These are phyloP conservation scores for Formica aserva DNA, from an alignment of 2,888 invertebrate species.

Conservation along the genomic window DNA sequence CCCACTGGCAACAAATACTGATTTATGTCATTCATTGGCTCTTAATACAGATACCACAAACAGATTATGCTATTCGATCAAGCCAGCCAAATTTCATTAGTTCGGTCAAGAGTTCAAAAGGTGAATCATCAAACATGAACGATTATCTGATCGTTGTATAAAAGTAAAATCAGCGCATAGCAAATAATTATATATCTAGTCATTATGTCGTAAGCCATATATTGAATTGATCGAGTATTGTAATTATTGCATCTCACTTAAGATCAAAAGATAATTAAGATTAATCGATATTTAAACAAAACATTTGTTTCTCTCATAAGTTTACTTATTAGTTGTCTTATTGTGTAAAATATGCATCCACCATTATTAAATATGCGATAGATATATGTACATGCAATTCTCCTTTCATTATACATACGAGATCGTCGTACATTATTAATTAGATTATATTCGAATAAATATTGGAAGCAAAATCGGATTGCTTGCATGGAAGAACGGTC, in stretches of 20 bases:
- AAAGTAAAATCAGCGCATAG: neutral
- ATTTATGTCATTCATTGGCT: constrained; percentile 51
- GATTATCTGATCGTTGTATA: constrained; percentile 19
- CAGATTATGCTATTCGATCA: constrained; percentile 43
- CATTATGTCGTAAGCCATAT: neutral
- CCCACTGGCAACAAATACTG: constrained; percentile 48
- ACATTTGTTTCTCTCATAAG: neutral
- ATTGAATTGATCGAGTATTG: neutral
- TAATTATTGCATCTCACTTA: neutral
- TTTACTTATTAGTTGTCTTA: neutral
- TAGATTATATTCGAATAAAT: neutral
- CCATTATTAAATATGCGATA: neutral
- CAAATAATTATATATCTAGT: constrained; percentile 2
- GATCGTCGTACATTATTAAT: neutral
- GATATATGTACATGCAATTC: neutral
- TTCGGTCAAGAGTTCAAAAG: constrained; percentile 65
- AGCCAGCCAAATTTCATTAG: constrained; percentile 33
- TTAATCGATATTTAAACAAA: neutral
- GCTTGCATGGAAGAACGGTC: neutral
- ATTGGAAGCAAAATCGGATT: neutral
- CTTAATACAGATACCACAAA: constrained; percentile 36
- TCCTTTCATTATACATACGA: neutral
- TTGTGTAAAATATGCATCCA: neutral
- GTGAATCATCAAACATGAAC: constrained; percentile 53
- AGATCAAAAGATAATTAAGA: neutral